Percentiles rank a stretch among this genome's conserved stretches.
phyloP scores from a whole-genome alignment of 2,888 invertebrate species.

The Troilus luridus region DNA sequence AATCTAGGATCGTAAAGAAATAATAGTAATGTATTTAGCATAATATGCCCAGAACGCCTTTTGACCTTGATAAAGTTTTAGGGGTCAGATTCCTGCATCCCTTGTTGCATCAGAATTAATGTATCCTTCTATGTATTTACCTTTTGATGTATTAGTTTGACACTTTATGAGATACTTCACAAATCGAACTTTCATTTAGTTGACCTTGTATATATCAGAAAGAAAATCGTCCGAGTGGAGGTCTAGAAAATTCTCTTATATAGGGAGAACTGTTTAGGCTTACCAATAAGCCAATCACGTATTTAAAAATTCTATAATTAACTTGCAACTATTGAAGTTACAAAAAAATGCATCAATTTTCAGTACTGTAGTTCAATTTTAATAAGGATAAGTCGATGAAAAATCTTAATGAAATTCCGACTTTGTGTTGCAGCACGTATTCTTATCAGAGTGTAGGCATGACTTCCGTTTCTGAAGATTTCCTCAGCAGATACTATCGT shows the following conservation, averaged over 20 bases:
- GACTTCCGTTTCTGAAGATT: not conserved
- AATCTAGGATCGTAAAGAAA: not conserved
- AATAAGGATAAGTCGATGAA: not conserved
- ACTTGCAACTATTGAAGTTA: not conserved
- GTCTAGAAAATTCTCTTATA: no score
- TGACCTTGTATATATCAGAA: no score
- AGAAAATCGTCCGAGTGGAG: no score
- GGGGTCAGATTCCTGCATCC: not conserved
- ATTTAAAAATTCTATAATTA: not conserved
- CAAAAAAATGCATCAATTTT: no score
- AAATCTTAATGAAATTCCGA: not conserved
- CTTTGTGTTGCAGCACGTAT: not conserved
- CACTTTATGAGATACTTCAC: not conserved
- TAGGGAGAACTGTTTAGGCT: no score
- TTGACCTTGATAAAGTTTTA: not conserved
- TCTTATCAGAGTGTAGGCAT: not conserved
- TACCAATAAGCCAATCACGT: no score
- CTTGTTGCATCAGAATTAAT: conserved; percentile 19
- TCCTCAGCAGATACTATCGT: not conserved
- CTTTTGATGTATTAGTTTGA: not conserved
- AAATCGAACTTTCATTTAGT: not conserved
- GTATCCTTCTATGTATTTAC: not conserved
- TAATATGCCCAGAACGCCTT: not conserved
- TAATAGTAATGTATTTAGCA: not conserved
- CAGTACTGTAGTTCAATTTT: not conserved